Evolutionary conservation across 1,140 invertebrate species (phyloP).

Genomic region (Brachionus rotundiformis): DNA sequence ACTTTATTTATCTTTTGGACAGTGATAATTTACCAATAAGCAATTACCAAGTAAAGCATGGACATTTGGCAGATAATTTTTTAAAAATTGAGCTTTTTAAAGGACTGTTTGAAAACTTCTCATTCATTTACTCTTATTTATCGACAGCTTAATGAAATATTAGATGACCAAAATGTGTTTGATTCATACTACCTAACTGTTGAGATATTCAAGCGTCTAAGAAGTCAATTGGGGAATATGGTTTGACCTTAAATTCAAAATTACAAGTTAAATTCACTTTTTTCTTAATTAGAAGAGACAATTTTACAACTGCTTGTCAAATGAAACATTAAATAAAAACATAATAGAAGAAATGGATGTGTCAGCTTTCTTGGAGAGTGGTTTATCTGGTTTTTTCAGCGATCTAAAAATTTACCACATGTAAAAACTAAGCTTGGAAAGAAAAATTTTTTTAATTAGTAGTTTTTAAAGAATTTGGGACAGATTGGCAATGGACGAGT

Average conservation of each 20-base stretch:
- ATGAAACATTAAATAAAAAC: background rate
- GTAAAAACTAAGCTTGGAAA: background rate
- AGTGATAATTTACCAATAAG: constrained; percentile 10
- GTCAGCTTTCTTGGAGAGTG: background rate
- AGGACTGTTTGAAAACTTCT: background rate
- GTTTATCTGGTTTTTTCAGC: background rate
- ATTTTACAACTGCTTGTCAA: background rate
- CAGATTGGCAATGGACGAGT: constrained; percentile 26
- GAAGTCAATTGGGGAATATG: background rate
- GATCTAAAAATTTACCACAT: constrained; percentile 44
- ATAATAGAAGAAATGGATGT: constrained; percentile 14
- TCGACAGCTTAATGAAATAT: constrained; percentile 27
- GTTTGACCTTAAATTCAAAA: too few species aligned
- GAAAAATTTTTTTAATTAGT: background rate
- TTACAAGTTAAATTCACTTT: background rate
- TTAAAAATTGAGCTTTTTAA: background rate
- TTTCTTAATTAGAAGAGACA: background rate
- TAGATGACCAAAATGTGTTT: constrained; percentile 38
- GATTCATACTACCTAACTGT: constrained; percentile 24
- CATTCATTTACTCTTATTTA: constrained; percentile 4
- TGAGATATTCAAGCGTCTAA: constrained; percentile 12
- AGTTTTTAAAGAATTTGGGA: constrained; percentile 26
- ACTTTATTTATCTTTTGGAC: constrained; percentile 33
- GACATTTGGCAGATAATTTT: background rate
- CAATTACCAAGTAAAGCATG: background rate